Evolutionary conservation across 2,113 vertebrate species (phyloP).

Genomic region (Piaya cayana): DNA sequence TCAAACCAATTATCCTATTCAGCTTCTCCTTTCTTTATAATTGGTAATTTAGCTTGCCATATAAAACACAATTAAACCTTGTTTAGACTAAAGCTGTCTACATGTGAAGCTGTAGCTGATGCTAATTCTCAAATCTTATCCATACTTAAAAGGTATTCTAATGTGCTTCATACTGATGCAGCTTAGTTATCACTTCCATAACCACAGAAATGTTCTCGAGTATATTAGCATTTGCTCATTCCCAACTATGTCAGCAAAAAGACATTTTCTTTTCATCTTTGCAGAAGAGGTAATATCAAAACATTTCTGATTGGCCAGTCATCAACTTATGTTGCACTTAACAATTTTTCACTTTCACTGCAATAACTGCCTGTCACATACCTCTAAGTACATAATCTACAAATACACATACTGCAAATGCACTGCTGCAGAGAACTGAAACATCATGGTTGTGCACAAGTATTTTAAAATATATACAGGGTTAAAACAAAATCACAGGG

Average conservation of each 20-base stretch:
- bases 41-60: background rate
- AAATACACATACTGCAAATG: background rate
- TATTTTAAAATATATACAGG: background rate
- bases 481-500: background rate
- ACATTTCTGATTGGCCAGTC: background rate
- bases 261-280: constrained; percentile 41
- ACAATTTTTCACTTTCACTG: constrained; percentile 11
- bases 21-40: constrained; percentile 10
- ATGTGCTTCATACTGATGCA: constrained; percentile 1
- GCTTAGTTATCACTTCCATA: constrained; percentile 44
- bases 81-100: constrained; percentile 13
- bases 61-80: constrained; percentile 41
- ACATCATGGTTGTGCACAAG: background rate
- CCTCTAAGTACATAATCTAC: constrained; percentile 3
- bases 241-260: constrained; percentile 45
- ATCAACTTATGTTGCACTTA: background rate
- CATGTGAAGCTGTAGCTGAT: background rate
- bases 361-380: background rate
- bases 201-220: background rate
- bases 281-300: background rate
- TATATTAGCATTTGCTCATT: constrained; percentile 24
- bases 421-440: constrained; percentile 1
- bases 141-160: constrained; percentile 24
- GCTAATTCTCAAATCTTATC: background rate
- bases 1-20: constrained; percentile 25